Base-by-base conservation (phyloP, 2,888 invertebrate species). In the Dicyrtoma fusca region DNA sequence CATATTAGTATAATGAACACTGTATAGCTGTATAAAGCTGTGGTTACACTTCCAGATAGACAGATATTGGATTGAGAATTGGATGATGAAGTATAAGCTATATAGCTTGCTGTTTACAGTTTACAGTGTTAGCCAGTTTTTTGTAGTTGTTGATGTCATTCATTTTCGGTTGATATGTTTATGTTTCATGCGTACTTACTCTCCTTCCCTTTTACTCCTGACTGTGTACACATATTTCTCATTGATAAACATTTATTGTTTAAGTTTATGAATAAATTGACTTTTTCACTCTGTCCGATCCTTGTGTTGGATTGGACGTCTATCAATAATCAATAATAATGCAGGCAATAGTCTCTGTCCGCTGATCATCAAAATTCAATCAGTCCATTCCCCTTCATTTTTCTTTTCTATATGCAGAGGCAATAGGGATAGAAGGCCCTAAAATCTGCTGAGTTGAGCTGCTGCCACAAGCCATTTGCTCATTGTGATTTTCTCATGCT, bases 241-340 rank as follows among this genome's bases (percentile, higher is more conserved):
- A 65, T 65, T 65, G 53, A 65, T 65, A 65, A 65, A 65, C 65
- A 65, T 51, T 65, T 26, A 65, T 65, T 64, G 64, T 64, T 64
- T 65, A 26, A 34, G 53, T 19, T 53, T 65, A 49, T 26, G 53
- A 65, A 65, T 65, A 65, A 65, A 65, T 65, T 65, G 34, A 65
- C 53, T 63, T 19, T 45, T 65, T 14, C 51, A 49, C 51, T 42
- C 51, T 26, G 42, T 51, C 53, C 53, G 45, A 51, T 51, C 53
- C 53, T 45, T 65, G 34, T 17, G 57, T 1, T 26, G 19, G 23
- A 57, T 11, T 49, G 57, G 42, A 42, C 17, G 34, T 34, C 34
- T 49, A n/a, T 11, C 49, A n/a, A 14, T 14, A 49, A 14, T 49
- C 49, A 49, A n/a, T 49, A 49, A 49, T 49, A 49, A 49, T 49